Evolutionary conservation across 2,113 vertebrate genomes (phyloP).

Genomic region (Tupaia chinensis): DNA sequence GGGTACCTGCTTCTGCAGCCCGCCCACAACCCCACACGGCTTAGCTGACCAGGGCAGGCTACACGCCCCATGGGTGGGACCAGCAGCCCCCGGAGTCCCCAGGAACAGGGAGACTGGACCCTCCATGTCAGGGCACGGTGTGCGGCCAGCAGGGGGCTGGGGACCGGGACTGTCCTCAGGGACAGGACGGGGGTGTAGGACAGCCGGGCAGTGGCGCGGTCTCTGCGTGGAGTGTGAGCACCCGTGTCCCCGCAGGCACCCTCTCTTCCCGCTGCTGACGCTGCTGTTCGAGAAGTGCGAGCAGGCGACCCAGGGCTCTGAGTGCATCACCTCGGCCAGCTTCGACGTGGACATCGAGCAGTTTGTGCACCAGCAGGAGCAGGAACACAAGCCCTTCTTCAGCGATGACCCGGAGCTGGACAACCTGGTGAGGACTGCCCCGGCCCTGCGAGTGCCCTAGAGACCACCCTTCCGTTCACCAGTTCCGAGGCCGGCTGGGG

Average conservation of each 20-base stretch:
- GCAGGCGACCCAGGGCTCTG: slow-evolving; percentile 98
- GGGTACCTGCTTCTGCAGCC: not conserved
- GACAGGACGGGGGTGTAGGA: not conserved
- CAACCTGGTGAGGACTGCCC: slow-evolving; percentile 93
- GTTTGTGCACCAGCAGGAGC: slow-evolving; percentile 99
- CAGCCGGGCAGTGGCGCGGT: not conserved
- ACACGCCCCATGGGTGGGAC: not conserved
- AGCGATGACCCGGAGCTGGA: slow-evolving; percentile 98
- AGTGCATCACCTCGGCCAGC: slow-evolving; percentile 99
- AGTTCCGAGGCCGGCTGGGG: not conserved
- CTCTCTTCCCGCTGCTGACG: slow-evolving; percentile 96
- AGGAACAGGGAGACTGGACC: not conserved
- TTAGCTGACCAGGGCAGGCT: not conserved
- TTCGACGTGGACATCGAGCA: slow-evolving; percentile 99
- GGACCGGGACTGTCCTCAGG: not conserved
- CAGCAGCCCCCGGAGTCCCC: not conserved
- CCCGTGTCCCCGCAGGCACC: slow-evolving; percentile 91
- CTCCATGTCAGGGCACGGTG: not conserved
- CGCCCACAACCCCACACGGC: not conserved
- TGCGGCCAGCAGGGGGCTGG: not conserved
- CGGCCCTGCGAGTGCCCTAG: not conserved
- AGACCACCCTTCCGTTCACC: slow-evolving; percentile 8
- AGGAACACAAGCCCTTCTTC: slow-evolving; percentile 99
- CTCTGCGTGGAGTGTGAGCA: slow-evolving; percentile 72
- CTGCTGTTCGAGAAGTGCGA: slow-evolving; percentile 98